Conservation (phyloP, 2,797 vertebrate genomes). For the Sus cebifrons region DNA sequence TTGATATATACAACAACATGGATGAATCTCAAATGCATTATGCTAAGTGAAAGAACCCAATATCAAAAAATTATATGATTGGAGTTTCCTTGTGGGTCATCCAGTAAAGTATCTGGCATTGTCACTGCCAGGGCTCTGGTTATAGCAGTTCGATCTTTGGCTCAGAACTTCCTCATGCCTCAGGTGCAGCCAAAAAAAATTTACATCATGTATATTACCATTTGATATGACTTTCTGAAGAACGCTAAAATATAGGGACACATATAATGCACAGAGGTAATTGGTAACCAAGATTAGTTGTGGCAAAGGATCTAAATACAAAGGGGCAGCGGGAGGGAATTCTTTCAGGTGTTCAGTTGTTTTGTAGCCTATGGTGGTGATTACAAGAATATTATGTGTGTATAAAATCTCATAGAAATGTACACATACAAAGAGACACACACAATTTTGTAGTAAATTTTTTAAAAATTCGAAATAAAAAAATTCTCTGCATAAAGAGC, state of each 20-base stretch:
- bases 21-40: not conserved
- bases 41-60: not conserved
- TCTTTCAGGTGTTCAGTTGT: not conserved
- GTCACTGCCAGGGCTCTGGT: no score
- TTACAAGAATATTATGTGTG: not conserved
- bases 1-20: not conserved
- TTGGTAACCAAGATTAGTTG: not conserved
- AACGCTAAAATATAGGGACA: not conserved
- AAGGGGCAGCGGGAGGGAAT: not conserved
- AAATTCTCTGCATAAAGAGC: not conserved
- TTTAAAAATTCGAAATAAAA: not conserved
- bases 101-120: no score
- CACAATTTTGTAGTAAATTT: not conserved
- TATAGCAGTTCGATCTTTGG: no score
- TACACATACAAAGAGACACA: not conserved
- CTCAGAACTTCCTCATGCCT: no score
- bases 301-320: not conserved
- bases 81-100: no score
- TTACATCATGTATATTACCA: not conserved
- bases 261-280: not conserved
- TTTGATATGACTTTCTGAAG: not conserved
- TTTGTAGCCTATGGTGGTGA: not conserved
- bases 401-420: constrained; percentile 7
- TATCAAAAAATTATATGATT: not conserved
- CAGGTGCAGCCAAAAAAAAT: no score